Conservation (phyloP, 2,113 vertebrate species). For the Corydoras sp. region DNA sequence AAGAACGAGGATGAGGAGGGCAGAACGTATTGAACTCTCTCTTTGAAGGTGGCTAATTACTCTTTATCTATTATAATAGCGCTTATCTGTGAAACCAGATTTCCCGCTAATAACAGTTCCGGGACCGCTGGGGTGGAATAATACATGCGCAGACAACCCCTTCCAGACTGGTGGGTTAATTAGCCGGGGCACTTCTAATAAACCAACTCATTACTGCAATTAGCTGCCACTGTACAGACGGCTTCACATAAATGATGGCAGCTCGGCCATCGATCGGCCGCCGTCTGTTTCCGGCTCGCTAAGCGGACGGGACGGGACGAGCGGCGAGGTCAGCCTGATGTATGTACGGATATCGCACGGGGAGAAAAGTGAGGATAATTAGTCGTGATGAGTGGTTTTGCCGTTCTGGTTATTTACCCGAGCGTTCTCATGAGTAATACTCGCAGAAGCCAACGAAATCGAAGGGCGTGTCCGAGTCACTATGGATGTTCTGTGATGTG, state of each 20-base stretch:
- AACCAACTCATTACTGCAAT: constrained; percentile 56
- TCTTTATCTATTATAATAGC: constrained; percentile 31
- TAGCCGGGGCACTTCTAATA: constrained; percentile 50
- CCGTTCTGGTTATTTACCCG: no score
- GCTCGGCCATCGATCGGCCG: constrained; percentile 14
- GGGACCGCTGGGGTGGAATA: constrained; percentile 35
- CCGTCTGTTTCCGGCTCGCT: not conserved
- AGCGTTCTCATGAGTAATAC: no score
- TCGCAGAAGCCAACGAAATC: no score
- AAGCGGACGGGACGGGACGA: no score
- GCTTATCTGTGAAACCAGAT: constrained; percentile 31
- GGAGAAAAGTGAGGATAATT: no score
- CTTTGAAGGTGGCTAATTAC: constrained; percentile 22
- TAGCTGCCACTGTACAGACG: constrained; percentile 38
- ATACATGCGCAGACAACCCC: constrained; percentile 40
- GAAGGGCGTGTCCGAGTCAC: no score
- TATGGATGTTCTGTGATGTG: no score
- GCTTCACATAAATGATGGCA: constrained; percentile 23
- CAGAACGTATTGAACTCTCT: constrained; percentile 3
- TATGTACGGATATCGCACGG: no score
- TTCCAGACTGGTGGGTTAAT: constrained; percentile 53
- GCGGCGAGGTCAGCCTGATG: no score
- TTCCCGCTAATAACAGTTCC: constrained; percentile 19
- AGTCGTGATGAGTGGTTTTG: no score
- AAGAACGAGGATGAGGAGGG: not conserved